Evolutionary conservation across 1,140 invertebrate genomes (phyloP).

Genomic region (Caenorhabditis tropicalis): DNA sequence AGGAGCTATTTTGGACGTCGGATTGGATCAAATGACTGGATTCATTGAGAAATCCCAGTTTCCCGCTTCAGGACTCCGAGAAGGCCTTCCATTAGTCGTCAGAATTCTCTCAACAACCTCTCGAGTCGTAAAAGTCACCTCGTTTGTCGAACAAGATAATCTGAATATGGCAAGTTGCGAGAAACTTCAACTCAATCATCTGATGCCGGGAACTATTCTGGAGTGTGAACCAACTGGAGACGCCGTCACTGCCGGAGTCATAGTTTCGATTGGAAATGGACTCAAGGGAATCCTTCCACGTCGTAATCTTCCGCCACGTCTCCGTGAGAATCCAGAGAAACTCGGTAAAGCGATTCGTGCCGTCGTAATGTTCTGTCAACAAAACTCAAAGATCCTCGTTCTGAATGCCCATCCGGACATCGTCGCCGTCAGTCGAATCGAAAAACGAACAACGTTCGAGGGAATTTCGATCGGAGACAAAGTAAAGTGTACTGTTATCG

Average conservation of each 20-base stretch:
- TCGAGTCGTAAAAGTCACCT: constrained; percentile 62
- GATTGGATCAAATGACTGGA: constrained; percentile 58
- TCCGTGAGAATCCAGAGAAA: constrained; percentile 54
- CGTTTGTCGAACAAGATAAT: constrained; percentile 57
- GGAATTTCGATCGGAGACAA: constrained; percentile 59
- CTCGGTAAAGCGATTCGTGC: constrained; percentile 46
- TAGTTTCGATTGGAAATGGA: constrained; percentile 65
- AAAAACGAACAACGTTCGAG: constrained; percentile 59
- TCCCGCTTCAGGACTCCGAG: constrained; percentile 51
- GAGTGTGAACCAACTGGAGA: constrained; percentile 58
- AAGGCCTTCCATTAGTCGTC: constrained; percentile 65
- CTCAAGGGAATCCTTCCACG: constrained; percentile 61
- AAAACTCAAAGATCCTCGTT: constrained; percentile 65
- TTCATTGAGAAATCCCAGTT: constrained; percentile 61
- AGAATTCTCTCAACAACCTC: constrained; percentile 57
- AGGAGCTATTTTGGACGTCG: constrained; percentile 65
- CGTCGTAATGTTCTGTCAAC: constrained; percentile 65
- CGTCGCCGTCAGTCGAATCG: constrained; percentile 63
- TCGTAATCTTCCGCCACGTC: constrained; percentile 62
- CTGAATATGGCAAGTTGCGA: constrained; percentile 27
- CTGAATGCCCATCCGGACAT: constrained; percentile 69
- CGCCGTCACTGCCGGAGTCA: constrained; percentile 55
- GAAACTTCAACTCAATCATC: constrained; percentile 45
- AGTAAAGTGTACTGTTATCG: constrained; percentile 60
- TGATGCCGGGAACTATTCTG: constrained; percentile 67